Evolutionary conservation across 30 jellyfish, hydroid and myxozoan species (phyloP).

Genomic region (Haliclystus octoradiatus): DNA sequence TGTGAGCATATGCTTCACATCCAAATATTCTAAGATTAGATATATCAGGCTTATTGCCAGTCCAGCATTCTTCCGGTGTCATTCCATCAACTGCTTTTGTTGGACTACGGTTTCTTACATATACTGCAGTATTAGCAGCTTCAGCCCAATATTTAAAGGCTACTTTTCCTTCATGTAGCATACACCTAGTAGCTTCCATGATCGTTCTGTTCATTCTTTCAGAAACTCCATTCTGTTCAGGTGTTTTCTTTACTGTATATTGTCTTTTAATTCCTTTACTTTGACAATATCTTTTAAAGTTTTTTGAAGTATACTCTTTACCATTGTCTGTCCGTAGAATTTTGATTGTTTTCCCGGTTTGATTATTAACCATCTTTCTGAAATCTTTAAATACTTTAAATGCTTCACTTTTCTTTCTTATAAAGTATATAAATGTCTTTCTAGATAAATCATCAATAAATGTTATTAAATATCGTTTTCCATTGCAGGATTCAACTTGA

Average conservation of each 20-base stretch:
- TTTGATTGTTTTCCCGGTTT: not conserved
- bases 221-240: not conserved
- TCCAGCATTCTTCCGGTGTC: not conserved
- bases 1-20: constrained; percentile 13
- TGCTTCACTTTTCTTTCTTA: not conserved
- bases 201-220: not conserved
- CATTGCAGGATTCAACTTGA: not conserved
- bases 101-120: not conserved
- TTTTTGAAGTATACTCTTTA: not conserved
- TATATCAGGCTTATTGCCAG: not conserved
- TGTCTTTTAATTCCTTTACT: not conserved
- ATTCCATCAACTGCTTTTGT: not conserved
- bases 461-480: not conserved
- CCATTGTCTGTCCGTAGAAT: not conserved
- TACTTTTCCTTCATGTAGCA: not conserved
- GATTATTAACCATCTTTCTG: not conserved
- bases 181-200: not conserved
- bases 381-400: not conserved
- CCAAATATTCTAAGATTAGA: constrained; percentile 15
- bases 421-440: not conserved
- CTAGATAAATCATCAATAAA: not conserved
- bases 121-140: not conserved
- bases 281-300: not conserved
- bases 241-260: not conserved
- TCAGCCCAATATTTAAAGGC: not conserved